phyloP scores from a whole-genome alignment of 2,797 vertebrate species.

The Aplochiton taeniatus region DNA sequence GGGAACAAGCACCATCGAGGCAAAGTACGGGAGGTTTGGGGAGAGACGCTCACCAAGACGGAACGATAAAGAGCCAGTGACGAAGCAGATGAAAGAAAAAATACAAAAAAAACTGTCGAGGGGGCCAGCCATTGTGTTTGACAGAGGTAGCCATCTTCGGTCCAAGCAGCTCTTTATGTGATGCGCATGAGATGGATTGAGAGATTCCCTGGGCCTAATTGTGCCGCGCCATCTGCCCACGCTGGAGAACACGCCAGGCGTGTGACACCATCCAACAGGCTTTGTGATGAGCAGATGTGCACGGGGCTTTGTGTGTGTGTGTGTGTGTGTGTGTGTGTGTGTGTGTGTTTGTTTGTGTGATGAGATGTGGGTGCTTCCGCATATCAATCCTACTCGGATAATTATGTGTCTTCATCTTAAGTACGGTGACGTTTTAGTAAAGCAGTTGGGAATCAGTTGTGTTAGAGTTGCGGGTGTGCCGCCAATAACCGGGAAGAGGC shows the following conservation, averaged over 20 bases:
- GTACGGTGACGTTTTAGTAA: not conserved
- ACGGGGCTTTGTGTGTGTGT: slow-evolving; percentile 34
- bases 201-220: slow-evolving; percentile 79
- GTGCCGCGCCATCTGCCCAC: slow-evolving; percentile 81
- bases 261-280: slow-evolving; percentile 71
- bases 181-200: slow-evolving; percentile 66
- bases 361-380: not conserved
- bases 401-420: too few relatives aligned
- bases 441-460: not conserved
- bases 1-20: not conserved
- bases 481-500: too few relatives aligned
- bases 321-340: slow-evolving; percentile 10
- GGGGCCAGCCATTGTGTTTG: slow-evolving; percentile 36
- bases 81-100: not conserved
- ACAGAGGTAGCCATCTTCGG: slow-evolving; percentile 38
- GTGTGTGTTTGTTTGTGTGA: not conserved
- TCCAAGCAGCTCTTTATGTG: slow-evolving; percentile 41
- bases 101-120: slow-evolving; percentile 15
- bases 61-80: not conserved
- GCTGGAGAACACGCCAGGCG: slow-evolving; percentile 71
- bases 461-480: not conserved
- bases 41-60: too few relatives aligned
- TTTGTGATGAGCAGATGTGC: slow-evolving; percentile 70
- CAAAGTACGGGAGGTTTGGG: too few relatives aligned
- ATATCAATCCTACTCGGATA: not conserved